A percentile compares a stretch with the other conserved stretches of the same genome.
phyloP scores from a whole-genome alignment of 2,113 vertebrate genomes.

The Lepus europaeus region DNA sequence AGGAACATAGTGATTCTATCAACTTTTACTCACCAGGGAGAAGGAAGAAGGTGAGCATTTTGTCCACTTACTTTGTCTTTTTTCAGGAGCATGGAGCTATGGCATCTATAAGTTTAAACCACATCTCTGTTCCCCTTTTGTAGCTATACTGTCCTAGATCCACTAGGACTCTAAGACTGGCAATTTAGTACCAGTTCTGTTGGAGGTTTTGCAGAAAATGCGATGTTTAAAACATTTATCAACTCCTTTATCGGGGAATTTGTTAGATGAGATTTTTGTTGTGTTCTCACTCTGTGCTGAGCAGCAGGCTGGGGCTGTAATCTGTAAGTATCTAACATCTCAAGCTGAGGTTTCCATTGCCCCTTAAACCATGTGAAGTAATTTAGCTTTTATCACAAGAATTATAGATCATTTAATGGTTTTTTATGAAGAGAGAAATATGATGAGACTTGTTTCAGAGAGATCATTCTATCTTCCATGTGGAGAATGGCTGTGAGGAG shows the following conservation, averaged over 20 bases:
- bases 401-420: neutral
- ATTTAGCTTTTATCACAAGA: slow-evolving; percentile 50
- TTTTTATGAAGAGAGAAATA: slow-evolving; percentile 28
- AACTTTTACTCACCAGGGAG: neutral
- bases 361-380: neutral
- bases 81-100: no score
- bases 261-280: neutral
- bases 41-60: neutral
- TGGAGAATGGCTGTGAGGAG: neutral
- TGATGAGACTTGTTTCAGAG: neutral
- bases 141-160: neutral
- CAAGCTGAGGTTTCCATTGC: neutral
- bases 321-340: neutral
- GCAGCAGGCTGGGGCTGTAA: neutral
- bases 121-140: neutral
- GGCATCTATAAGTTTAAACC: neutral
- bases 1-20: neutral
- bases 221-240: neutral
- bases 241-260: neutral
- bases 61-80: neutral
- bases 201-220: neutral
- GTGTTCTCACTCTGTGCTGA: neutral
- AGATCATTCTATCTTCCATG: neutral
- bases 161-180: neutral
- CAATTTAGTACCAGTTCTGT: neutral